Percentiles rank a stretch among this genome's conserved stretches.
phyloP scores from a whole-genome alignment of 1,140 invertebrate genomes.

The Atta colombica region DNA sequence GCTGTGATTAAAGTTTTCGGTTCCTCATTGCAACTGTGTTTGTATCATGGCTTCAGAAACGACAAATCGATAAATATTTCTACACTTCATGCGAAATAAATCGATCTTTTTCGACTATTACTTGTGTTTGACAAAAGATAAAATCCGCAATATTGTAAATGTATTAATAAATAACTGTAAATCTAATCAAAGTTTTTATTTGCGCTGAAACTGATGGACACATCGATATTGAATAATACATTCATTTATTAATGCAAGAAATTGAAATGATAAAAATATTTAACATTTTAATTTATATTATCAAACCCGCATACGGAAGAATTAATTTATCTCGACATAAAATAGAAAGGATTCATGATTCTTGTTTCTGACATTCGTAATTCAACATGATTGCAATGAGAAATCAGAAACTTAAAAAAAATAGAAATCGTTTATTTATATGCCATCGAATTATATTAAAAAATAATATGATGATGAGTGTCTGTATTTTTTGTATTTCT shows the following conservation, averaged over 20 bases:
- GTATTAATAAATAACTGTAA: not conserved
- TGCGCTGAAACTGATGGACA: not conserved
- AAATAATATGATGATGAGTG: too few relatives aligned
- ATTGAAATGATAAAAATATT: not conserved
- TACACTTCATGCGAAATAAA: not conserved
- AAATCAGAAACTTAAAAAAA: not conserved
- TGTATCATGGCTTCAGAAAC: not conserved
- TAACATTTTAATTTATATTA: not conserved
- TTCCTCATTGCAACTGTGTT: not conserved
- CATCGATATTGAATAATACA: not conserved
- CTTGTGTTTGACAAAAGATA: not conserved
- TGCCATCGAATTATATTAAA: too few relatives aligned
- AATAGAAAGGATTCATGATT: not conserved
- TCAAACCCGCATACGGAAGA: not conserved
- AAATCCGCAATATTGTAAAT: not conserved
- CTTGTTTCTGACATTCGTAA: not conserved
- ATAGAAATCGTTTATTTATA: not conserved
- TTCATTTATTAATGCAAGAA: slow-evolving; percentile 1
- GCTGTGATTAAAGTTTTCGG: not conserved
- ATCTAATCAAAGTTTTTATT: not conserved
- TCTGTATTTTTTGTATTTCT: not conserved
- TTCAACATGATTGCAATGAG: not conserved
- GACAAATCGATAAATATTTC: not conserved
- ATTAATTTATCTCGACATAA: not conserved
- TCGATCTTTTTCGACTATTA: not conserved